phyloP scores from a whole-genome alignment of 2,113 vertebrate genomes.

The Tragelaphus strepsiceros region DNA sequence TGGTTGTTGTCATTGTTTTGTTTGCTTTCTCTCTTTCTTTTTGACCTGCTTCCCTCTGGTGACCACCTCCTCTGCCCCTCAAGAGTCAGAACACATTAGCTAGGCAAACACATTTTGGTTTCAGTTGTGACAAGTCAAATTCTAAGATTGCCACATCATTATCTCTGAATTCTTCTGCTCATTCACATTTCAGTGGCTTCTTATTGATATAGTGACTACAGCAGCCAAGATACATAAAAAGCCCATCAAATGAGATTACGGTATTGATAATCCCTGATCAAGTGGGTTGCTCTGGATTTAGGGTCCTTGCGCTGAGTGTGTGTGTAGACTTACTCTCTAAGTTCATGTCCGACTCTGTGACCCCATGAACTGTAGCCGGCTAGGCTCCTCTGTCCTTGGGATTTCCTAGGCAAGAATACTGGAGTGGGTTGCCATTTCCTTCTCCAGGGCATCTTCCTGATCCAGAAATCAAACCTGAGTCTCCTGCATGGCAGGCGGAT shows the following conservation, averaged over 20 bases:
- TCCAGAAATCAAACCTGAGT: neutral
- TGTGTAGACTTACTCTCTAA: neutral
- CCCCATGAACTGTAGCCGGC: neutral
- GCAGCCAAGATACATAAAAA: slow-evolving; percentile 74
- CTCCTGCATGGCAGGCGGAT: neutral
- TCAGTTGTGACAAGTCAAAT: slow-evolving; percentile 77
- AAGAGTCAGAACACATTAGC: slow-evolving; percentile 13
- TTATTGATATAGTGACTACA: slow-evolving; percentile 74
- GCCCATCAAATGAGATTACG: slow-evolving; percentile 72
- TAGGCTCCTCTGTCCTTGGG: neutral
- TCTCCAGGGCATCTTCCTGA: neutral
- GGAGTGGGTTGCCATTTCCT: neutral
- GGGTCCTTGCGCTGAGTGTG: slow-evolving; percentile 42
- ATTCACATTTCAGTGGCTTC: slow-evolving; percentile 75
- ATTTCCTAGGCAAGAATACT: neutral
- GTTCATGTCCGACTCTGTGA: neutral
- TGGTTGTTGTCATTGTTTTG: slow-evolving; percentile 1
- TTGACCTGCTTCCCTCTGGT: neutral
- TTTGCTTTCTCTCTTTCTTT: slow-evolving; percentile 2
- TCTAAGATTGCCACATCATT: slow-evolving; percentile 70
- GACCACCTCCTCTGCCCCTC: neutral
- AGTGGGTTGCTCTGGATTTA: slow-evolving; percentile 72
- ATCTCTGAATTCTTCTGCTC: slow-evolving; percentile 78
- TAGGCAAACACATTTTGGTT: slow-evolving; percentile 69
- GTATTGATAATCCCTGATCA: slow-evolving; percentile 75